A percentile compares a stretch with the other conserved stretches of the same genome.
phyloP scores from a whole-genome alignment of 2,797 vertebrate species.

The Clarias platycephalus region DNA sequence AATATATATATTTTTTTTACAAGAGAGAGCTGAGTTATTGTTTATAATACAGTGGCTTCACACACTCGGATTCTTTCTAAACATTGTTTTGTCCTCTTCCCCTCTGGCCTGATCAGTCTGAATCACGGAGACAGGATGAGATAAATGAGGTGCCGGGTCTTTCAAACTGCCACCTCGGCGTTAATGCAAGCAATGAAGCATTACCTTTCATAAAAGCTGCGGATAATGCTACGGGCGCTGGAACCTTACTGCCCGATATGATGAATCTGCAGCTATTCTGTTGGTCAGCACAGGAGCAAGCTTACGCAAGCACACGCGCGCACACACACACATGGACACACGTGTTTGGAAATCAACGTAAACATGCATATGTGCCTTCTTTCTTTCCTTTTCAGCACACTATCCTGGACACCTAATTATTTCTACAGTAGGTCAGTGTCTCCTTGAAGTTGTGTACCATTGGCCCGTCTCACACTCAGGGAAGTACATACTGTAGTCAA shows the following conservation, averaged over 20 bases:
- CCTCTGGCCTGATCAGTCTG: constrained; percentile 26
- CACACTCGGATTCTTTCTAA: constrained; percentile 32
- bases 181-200: constrained; percentile 45
- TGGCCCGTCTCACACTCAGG: neutral
- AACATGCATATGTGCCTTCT: neutral
- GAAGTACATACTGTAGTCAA: neutral
- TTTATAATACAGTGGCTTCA: constrained; percentile 35
- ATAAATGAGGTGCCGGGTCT: constrained; percentile 38
- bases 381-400: neutral
- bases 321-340: neutral
- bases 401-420: neutral
- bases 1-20: neutral
- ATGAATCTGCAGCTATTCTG: constrained; percentile 43
- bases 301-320: neutral
- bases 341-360: neutral
- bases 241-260: constrained; percentile 20
- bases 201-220: constrained; percentile 37
- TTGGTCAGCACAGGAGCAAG: constrained; percentile 20
- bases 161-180: constrained; percentile 37
- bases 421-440: neutral
- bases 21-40: constrained; percentile 20
- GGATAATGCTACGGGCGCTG: constrained; percentile 18
- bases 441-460: neutral
- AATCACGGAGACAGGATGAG: constrained; percentile 35
- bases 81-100: constrained; percentile 39